A percentile compares a stretch with the other conserved stretches of the same genome.
These are phyloP conservation scores for Allacma fusca DNA, from an alignment of 2,888 invertebrate species.

Conservation along the genomic window DNA sequence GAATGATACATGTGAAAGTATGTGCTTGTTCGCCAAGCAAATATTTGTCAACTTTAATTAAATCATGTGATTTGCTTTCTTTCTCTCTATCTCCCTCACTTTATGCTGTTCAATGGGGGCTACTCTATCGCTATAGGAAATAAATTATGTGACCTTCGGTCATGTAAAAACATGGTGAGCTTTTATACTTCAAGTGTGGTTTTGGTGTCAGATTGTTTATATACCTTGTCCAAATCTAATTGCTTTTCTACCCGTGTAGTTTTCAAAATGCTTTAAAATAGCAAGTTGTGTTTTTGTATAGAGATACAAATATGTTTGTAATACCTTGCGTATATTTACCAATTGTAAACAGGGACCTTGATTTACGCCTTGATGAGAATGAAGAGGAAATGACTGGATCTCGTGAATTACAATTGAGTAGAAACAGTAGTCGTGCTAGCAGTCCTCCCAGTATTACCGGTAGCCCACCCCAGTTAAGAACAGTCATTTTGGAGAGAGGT, in stretches of 20 bases:
- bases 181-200: neutral
- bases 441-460: conserved; percentile 46
- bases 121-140: conserved; percentile 18
- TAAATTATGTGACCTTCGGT: conserved; percentile 15
- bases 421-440: conserved; percentile 44
- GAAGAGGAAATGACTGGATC: conserved; percentile 45
- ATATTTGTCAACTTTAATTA: conserved; percentile 14
- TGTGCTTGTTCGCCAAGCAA: neutral
- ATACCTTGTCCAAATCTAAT: no score
- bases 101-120: neutral
- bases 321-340: neutral
- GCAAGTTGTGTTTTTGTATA: no score
- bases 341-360: conserved; percentile 31
- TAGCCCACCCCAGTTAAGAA: conserved; percentile 53
- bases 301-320: neutral
- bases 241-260: no score
- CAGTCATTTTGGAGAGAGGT: conserved; percentile 66
- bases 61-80: neutral
- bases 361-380: conserved; percentile 48
- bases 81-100: neutral
- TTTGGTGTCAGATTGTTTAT: no score
- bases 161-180: conserved; percentile 19
- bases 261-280: no score
- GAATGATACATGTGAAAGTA: neutral
- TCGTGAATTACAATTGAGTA: conserved; percentile 36